A percentile compares a stretch with the other conserved stretches of the same genome.
Evolutionary conservation across 2,113 vertebrate species (phyloP).

Genomic region (Larimichthys polyactis): DNA sequence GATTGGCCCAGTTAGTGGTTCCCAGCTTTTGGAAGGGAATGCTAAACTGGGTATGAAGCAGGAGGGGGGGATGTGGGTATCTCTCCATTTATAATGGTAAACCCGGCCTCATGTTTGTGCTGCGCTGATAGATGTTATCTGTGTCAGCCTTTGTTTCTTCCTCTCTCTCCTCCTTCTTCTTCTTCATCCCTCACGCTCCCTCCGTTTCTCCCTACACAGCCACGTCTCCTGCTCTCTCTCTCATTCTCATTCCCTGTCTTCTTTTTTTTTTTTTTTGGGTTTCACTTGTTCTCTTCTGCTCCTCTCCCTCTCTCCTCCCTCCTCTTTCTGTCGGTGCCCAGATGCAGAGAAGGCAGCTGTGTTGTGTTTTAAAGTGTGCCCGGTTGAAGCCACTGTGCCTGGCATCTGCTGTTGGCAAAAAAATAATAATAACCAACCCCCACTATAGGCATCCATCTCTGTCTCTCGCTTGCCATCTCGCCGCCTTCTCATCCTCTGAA

Average conservation of each 20-base stretch:
- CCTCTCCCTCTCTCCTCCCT: slow-evolving; percentile 44
- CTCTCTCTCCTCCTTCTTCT: slow-evolving; percentile 46
- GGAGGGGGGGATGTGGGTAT: slow-evolving; percentile 53
- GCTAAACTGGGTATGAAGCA: slow-evolving; percentile 63
- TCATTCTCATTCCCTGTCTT: slow-evolving; percentile 20
- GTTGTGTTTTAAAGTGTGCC: slow-evolving; percentile 74
- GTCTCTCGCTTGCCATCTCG: slow-evolving; percentile 30
- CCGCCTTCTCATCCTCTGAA: slow-evolving; percentile 63
- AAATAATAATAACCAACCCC: slow-evolving; percentile 65
- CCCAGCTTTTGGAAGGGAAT: slow-evolving; percentile 72
- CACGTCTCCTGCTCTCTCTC: slow-evolving; percentile 35
- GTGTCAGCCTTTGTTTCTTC: slow-evolving; percentile 80
- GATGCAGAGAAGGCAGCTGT: slow-evolving; percentile 76
- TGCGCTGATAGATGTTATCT: slow-evolving; percentile 77
- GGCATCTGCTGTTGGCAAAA: slow-evolving; percentile 70
- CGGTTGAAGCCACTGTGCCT: slow-evolving; percentile 65
- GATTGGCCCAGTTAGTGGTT: slow-evolving; percentile 80
- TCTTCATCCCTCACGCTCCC: slow-evolving; percentile 27
- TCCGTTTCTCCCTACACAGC: slow-evolving; percentile 54
- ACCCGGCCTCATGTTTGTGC: slow-evolving; percentile 66
- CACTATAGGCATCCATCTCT: slow-evolving; percentile 63
- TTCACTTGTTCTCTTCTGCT: slow-evolving; percentile 38
- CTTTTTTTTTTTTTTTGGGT: slow-evolving; percentile 7
- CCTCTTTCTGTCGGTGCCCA: slow-evolving; percentile 64
- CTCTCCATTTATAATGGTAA: slow-evolving; percentile 72